Evolutionary conservation across 2,113 vertebrate genomes (phyloP).

Genomic region (Seriola dumerili): DNA sequence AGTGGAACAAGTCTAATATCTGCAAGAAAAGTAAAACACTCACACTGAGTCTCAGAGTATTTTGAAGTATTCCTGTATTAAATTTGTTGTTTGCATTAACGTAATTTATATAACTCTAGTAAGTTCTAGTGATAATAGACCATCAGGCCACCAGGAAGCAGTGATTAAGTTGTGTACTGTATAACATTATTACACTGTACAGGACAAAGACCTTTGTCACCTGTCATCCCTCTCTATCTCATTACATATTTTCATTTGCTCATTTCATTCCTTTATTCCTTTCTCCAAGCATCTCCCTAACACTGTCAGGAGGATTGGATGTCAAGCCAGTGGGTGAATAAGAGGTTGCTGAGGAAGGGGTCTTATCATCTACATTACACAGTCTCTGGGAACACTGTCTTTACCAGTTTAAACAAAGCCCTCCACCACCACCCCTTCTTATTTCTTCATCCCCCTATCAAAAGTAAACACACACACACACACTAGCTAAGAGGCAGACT

Average conservation of each 20-base stretch:
- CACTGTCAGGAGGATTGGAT: not conserved
- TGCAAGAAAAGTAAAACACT: not conserved
- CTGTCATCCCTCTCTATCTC: not conserved
- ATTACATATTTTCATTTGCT: not conserved
- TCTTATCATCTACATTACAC: constrained; percentile 50
- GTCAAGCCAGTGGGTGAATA: constrained; percentile 41
- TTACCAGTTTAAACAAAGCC: constrained; percentile 66
- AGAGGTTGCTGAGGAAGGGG: constrained; percentile 28
- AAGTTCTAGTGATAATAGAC: not conserved
- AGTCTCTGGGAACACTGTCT: constrained; percentile 56
- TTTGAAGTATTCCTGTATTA: not conserved
- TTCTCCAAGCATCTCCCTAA: not conserved
- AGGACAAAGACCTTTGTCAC: not conserved
- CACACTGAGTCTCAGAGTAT: not conserved
- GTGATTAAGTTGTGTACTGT: not conserved
- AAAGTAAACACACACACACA: constrained; percentile 65
- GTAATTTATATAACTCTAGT: not conserved
- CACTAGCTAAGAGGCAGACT: constrained; percentile 27
- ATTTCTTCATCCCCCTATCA: constrained; percentile 54
- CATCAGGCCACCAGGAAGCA: not conserved
- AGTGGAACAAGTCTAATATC: not conserved
- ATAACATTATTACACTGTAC: not conserved
- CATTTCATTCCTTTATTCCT: not conserved
- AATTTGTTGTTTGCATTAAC: not conserved
- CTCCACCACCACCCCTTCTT: not conserved